Base-by-base conservation (phyloP, 2,888 invertebrate genomes). In the Vannuccia rotundouncinata region DNA sequence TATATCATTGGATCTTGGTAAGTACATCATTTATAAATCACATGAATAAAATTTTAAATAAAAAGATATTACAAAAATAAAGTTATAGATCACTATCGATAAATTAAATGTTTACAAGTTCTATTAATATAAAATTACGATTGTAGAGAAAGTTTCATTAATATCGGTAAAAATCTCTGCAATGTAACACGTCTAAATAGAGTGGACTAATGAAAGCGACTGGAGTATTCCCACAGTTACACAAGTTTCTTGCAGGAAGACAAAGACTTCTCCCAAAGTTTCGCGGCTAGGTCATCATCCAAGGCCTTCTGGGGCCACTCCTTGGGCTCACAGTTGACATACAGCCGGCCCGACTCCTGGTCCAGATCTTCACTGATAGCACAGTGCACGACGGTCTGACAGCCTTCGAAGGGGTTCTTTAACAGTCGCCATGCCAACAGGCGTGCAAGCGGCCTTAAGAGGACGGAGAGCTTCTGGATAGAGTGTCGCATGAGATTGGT, bases 371-470 rank as follows among this genome's bases (percentile, higher is more conserved):
- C 27, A 27, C 74, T 31, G 27, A 74, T 77, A 2, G 79, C 79
- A 74, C 79, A 79, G 31, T 79, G 79, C 29, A 79, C 31, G 25
- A 79, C 31, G 1, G 79, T 30, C 25, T 79, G 79, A 75, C 79
- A 79, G 25, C 73, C 79, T 28, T 79, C 79, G 29, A 22, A 27
- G 1, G 79, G 79, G 27, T 73, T 31, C 31, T 74, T 73, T 1
- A 79, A 31, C 25, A 79, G 73, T n/a, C 60, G 31, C 79, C 79
- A 79, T 22, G 31, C 30, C n/a, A 79, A n/a, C 29, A 74, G 73
- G 0, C 74, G 79, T n/a, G 73, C 25, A 1, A 79, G 5, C 27
- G 79, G 79, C 27, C 73, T 74, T 27, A 79, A 17, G 2, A 79
- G 29, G n/a, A 74, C 22, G 73, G 29, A 28, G 27, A 31, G 74